Evolutionary conservation across 2,113 vertebrate species (phyloP), one percentile per base, ranked within the genome.

Genomic region (Cichladusa arquata): DNA sequence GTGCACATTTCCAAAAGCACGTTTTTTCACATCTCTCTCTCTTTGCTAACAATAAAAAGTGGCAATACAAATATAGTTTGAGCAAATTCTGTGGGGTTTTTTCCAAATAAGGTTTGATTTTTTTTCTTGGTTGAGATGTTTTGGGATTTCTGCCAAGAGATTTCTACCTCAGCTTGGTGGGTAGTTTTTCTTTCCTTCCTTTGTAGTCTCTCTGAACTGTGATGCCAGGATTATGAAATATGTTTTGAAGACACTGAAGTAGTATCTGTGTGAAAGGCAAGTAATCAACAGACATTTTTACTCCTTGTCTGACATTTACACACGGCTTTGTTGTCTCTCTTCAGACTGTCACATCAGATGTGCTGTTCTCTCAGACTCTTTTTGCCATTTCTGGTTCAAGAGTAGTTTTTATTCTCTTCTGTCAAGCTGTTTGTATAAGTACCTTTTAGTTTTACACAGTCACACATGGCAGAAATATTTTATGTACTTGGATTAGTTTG

Each of bases 91-190:
- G 18, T 69, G 72, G 11, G 5, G 1, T 69, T 81, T 66, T 88
- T 85, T n/a, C 92, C 89, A 78, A 93, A 74, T 92, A 93, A 92
- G 87, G 76, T 79, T 83, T 58, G 64, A 47, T 45, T 80, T 67
- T 67, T 86, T 88, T 72, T 84, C 56, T 40, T 81, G 40, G 8
- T 86, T 67, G 86, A 76, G 86, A 76, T 34, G 2, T 65, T 80
- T 95, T 54, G 56, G 80, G 54, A 58, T 86, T 66, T 90, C 62
- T 96, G 85, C 87, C 91, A 95, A 60, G 81, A 89, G 79, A 72
- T 71, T 84, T 72, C 62, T 87, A 78, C 84, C 81, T 96, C 70
- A 50, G 44, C 50, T 67, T 87, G 17, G 65, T 78, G n/a, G 48
- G 25, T 38, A 40, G 42, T 17, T 61, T 85, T 90, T 47, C 18